Base-by-base conservation (phyloP, 2,113 vertebrate species). In the Bos javanicus region DNA sequence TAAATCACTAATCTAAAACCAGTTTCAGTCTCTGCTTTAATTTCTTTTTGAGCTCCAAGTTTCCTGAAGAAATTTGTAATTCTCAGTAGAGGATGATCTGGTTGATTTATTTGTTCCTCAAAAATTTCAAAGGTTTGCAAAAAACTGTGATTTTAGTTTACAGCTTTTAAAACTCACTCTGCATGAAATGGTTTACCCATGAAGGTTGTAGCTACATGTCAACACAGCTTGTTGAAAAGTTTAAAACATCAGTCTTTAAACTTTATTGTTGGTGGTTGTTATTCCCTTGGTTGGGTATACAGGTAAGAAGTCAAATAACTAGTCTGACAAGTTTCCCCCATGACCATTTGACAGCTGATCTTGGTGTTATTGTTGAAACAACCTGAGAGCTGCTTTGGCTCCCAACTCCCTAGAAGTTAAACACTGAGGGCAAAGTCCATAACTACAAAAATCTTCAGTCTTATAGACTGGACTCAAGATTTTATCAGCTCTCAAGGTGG, bases 121-220 rank as follows among this genome's bases (percentile, higher is more conserved):
- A 57, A 95, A 80, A 78, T 93, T 97, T 91, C 83, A 87, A 96
- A 76, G 62, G 16, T 90, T 98, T 95, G 39, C 43, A 90, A 83
- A 94, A 94, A 97, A 98, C 4, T 81, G 84, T 93, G 94, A 98
- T 97, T 98, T 97, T 97, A 97, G 97, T 95, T 97, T 97, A 97
- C 93, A 95, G 94, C 94, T 98, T 97, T 97, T 93, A 95, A 97
- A 97, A 97, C 28, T 95, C 15, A 1, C 91, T 95, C 56, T 64
- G 57, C 95, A 95, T 94, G 83, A 97, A 94, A 80, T 88, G 86
- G 94, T 96, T 98, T 97, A 78, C 71, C 94, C 82, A 90, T 89
- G 85, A 97, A 95, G 89, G 78, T 54, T 97, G 76, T 83, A 88
- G 78, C 86, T 95, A 87, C 74, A 95, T 88, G 95, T 96, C 96